These are phyloP conservation scores for Cephus pulcher DNA, from an alignment of 2,888 invertebrate species.

Conservation along the genomic window DNA sequence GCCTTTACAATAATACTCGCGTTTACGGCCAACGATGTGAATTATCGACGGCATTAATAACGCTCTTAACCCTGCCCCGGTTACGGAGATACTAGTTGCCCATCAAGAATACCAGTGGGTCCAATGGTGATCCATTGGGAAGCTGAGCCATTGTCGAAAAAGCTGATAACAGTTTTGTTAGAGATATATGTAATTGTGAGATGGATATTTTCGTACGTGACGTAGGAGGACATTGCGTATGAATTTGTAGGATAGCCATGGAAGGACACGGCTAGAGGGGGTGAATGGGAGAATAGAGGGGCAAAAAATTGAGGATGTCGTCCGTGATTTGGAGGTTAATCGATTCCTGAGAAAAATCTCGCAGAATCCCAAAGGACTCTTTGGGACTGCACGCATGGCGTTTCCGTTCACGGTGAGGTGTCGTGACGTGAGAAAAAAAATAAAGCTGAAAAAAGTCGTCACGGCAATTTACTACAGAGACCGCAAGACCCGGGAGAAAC, in stretches of 20 bases:
- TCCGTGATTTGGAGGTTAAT: background rate
- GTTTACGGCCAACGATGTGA: slow-evolving; percentile 17
- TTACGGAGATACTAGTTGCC: background rate
- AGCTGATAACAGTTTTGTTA: background rate
- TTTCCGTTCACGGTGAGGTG: background rate
- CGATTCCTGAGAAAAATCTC: background rate
- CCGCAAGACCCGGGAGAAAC: too few relatives aligned
- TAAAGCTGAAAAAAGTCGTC: too few relatives aligned
- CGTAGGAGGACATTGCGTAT: background rate
- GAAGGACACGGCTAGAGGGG: background rate
- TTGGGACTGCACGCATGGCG: background rate
- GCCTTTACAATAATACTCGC: slow-evolving; percentile 20
- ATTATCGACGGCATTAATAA: slow-evolving; percentile 35
- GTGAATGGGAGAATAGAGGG: background rate
- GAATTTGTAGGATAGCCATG: background rate
- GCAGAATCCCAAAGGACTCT: background rate
- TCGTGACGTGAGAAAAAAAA: too few relatives aligned
- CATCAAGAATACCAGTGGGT: background rate
- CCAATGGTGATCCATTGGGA: background rate
- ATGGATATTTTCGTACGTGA: background rate
- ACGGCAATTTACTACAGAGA: too few relatives aligned
- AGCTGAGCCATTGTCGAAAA: background rate
- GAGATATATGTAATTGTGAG: background rate
- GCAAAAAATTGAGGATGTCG: background rate
- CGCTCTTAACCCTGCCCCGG: slow-evolving; percentile 1